A percentile compares a stretch with the other conserved stretches of the same genome.
Conservation (phyloP, 1,140 invertebrate genomes). For the Apolygus lucorum region DNA sequence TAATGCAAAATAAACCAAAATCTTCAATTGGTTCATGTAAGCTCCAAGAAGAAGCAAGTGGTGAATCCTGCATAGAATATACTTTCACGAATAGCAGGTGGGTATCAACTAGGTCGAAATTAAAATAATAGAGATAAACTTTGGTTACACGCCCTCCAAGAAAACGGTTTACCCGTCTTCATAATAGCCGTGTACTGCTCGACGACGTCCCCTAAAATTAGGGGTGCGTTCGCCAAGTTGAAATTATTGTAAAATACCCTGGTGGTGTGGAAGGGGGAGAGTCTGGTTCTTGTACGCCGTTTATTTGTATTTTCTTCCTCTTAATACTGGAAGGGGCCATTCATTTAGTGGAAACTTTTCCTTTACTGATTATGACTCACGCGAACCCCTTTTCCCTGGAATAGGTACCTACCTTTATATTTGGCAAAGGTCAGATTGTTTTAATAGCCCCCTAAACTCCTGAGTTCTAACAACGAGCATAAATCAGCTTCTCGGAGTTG, state of each 20-base stretch:
- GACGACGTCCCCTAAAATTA: background rate
- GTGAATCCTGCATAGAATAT: no score
- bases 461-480: no score
- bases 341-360: background rate
- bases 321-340: background rate
- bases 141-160: background rate
- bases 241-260: background rate
- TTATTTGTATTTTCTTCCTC: no score
- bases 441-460: background rate
- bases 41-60: no score
- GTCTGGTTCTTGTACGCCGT: no score
- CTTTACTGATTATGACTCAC: background rate
- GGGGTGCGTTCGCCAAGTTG: background rate
- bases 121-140: background rate
- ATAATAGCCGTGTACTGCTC: background rate
- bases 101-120: background rate
- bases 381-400: background rate
- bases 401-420: background rate
- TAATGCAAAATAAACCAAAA: no score
- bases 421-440: background rate
- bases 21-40: no score
- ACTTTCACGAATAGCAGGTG: no score
- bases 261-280: background rate
- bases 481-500: no score
- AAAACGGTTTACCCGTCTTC: no score